These are phyloP conservation scores for Coregonus sp. DNA, from an alignment of 2,797 vertebrate species.

Conservation along the genomic window DNA sequence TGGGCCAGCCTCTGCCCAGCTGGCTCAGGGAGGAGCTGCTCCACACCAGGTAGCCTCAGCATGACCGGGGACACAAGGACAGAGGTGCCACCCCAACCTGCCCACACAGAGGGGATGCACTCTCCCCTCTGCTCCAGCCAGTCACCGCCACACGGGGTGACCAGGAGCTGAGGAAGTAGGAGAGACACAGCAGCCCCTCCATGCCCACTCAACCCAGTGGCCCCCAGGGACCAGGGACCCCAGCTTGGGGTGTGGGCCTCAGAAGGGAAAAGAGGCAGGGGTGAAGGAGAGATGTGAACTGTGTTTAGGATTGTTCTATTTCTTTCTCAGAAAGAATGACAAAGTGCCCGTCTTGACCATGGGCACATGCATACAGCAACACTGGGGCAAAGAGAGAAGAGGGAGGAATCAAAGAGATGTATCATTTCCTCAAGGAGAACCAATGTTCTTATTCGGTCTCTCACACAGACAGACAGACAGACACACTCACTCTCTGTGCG, in stretches of 20 bases:
- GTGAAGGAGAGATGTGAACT: not conserved
- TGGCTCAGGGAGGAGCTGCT: conserved; percentile 97
- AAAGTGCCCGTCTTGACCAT: not conserved
- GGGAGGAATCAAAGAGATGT: not conserved
- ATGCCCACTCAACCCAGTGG: no score
- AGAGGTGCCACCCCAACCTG: not conserved
- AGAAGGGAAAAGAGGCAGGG: not conserved
- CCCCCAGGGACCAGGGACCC: not conserved
- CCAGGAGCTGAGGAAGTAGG: not conserved
- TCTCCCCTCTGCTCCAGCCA: not conserved
- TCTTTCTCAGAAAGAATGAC: not conserved
- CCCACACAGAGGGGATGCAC: not conserved
- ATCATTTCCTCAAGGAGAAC: not conserved
- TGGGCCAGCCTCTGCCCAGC: conserved; percentile 93
- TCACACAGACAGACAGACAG: not conserved
- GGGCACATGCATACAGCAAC: not conserved
- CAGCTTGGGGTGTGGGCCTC: not conserved
- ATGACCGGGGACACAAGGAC: conserved; percentile 26
- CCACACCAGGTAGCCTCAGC: conserved; percentile 92
- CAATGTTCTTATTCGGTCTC: not conserved
- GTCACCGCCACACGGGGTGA: not conserved
- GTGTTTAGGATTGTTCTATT: not conserved
- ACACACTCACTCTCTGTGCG: not conserved
- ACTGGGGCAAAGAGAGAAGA: not conserved
- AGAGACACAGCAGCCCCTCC: no score